Evolutionary conservation across 1,140 invertebrate genomes (phyloP).

Genomic region (Augochlora pura): DNA sequence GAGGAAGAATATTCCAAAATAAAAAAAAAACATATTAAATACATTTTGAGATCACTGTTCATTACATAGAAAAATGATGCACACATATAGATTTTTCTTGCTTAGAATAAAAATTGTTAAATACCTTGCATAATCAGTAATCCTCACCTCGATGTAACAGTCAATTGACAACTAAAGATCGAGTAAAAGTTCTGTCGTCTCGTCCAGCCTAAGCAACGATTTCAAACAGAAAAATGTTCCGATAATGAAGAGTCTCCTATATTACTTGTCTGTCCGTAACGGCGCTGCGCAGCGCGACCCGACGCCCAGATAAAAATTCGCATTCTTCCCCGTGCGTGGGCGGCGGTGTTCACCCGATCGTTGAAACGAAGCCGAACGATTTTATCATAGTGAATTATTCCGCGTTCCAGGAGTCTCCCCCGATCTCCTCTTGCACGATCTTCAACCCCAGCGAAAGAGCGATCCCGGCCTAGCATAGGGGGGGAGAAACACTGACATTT

Average conservation of each 20-base stretch:
- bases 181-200: not conserved
- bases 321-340: not conserved
- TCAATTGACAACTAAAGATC: not conserved
- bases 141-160: too few relatives aligned
- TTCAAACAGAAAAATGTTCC: not conserved
- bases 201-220: not conserved
- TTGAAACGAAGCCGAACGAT: not conserved
- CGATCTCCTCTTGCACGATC: not conserved
- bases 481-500: slow-evolving; percentile 45
- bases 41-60: too few relatives aligned
- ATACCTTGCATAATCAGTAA: too few relatives aligned
- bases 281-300: not conserved
- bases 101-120: too few relatives aligned
- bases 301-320: not conserved
- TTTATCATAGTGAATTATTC: not conserved
- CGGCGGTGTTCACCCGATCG: not conserved
- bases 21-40: too few relatives aligned
- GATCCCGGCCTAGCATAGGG: not conserved
- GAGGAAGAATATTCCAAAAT: too few relatives aligned
- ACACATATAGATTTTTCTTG: too few relatives aligned
- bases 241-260: not conserved
- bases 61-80: too few relatives aligned
- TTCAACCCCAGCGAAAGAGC: not conserved
- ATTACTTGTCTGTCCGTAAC: not conserved
- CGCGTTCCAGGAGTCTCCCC: not conserved